A percentile compares a stretch with the other conserved stretches of the same genome.
These are phyloP conservation scores for Lochmaea capreae DNA, from an alignment of 2,888 invertebrate species.

Conservation along the genomic window DNA sequence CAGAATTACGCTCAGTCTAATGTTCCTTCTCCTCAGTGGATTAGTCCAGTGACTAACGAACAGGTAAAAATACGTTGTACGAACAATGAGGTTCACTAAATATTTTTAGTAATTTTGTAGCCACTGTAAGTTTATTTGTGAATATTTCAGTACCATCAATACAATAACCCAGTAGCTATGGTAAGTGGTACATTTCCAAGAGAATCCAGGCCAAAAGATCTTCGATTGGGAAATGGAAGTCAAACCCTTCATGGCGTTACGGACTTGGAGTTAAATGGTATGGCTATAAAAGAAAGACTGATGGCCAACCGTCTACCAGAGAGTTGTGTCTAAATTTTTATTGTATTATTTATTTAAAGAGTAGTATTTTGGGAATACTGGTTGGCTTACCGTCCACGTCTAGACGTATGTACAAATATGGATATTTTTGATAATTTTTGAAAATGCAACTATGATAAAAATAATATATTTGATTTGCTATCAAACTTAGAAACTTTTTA, in stretches of 20 bases:
- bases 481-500: no score
- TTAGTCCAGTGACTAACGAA: conserved; percentile 64
- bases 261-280: conserved; percentile 77
- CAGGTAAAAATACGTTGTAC: conserved; percentile 40
- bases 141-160: conserved; percentile 62
- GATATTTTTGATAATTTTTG: conserved; percentile 13
- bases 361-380: conserved; percentile 24
- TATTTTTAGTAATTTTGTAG: no score
- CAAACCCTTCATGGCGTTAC: conserved; percentile 65
- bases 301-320: conserved; percentile 89
- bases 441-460: no score
- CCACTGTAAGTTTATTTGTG: background rate
- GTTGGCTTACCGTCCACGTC: conserved; percentile 41
- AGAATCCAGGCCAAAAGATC: conserved; percentile 68
- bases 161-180: conserved; percentile 69
- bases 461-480: no score
- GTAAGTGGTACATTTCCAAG: conserved; percentile 70
- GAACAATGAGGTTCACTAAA: background rate
- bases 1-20: conserved; percentile 57
- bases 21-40: conserved; percentile 65
- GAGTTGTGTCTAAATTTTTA: conserved; percentile 80
- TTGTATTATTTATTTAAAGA: conserved; percentile 9
- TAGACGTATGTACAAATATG: conserved; percentile 16
- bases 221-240: conserved; percentile 66
- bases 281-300: conserved; percentile 88